These are phyloP conservation scores for Turritopsis rubra DNA, from an alignment of 30 jellyfish, hydroid and myxozoan species.

Conservation along the genomic window DNA sequence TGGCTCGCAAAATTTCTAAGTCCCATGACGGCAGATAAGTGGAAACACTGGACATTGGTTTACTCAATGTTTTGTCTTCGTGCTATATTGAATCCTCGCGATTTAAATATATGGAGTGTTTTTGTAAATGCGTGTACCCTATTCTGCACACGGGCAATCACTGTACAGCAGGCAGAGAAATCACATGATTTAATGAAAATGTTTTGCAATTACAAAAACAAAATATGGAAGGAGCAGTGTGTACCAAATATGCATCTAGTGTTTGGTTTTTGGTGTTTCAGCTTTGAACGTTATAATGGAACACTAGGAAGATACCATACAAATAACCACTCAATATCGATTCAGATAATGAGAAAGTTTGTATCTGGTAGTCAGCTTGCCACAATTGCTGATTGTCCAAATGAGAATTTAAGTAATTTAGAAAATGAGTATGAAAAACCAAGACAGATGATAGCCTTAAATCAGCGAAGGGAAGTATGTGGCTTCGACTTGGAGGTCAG, in stretches of 20 bases:
- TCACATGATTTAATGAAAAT: not conserved
- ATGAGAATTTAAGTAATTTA: too few species aligned
- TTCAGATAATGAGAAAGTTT: not conserved
- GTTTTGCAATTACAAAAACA: not conserved
- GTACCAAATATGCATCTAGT: slow-evolving; percentile 12
- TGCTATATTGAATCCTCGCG: not conserved
- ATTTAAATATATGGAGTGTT: not conserved
- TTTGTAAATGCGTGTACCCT: slow-evolving; percentile 11
- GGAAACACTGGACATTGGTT: slow-evolving; percentile 7
- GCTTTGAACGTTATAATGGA: not conserved
- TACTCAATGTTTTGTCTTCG: not conserved
- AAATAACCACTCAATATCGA: not conserved
- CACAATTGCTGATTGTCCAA: too few species aligned
- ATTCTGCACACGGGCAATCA: not conserved
- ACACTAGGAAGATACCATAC: not conserved
- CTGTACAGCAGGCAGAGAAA: not conserved
- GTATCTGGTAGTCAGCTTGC: not conserved
- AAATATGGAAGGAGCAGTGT: too few species aligned
- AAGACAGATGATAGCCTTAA: too few species aligned
- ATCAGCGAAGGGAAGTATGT: too few species aligned
- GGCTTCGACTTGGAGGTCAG: not conserved
- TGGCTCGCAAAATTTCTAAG: not conserved
- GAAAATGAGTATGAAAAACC: too few species aligned
- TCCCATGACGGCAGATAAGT: not conserved
- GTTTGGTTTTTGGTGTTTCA: slow-evolving; percentile 12